Evolutionary conservation across 1,140 invertebrate species (phyloP).

Genomic region (Armadillidium nasatum): DNA sequence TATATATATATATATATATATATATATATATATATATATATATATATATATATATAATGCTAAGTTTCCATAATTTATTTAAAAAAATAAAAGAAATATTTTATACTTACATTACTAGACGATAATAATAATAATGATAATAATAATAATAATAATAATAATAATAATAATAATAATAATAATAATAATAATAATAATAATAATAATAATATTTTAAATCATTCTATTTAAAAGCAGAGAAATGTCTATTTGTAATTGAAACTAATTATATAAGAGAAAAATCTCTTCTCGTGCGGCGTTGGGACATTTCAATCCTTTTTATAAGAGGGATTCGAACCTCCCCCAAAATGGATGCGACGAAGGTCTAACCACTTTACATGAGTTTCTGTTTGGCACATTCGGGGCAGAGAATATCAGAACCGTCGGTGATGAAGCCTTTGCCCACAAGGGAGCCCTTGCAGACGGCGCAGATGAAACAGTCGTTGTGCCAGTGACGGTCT

Average conservation of each 20-base stretch:
- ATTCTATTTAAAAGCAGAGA: background rate
- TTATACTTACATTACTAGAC: no score
- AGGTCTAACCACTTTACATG: conserved; percentile 52
- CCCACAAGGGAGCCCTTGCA: conserved; percentile 94
- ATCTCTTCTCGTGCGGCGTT: background rate
- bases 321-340: no score
- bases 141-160: background rate
- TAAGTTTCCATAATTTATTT: background rate
- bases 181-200: conserved; percentile 13
- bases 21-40: background rate
- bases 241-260: background rate
- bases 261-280: background rate
- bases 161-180: conserved; percentile 13
- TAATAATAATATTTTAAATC: background rate
- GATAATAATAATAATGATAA: background rate
- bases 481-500: conserved; percentile 99
- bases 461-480: conserved; percentile 95
- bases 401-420: conserved; percentile 93
- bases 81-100: background rate
- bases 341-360: background rate
- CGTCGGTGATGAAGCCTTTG: conserved; percentile 97
- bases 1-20: background rate
- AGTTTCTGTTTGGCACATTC: conserved; percentile 96
- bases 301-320: background rate
- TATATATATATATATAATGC: background rate